Evolutionary conservation across 2,888 invertebrate species (phyloP), one percentile per base, ranked within the genome.

Genomic region (Minunthozetes semirufus): DNA sequence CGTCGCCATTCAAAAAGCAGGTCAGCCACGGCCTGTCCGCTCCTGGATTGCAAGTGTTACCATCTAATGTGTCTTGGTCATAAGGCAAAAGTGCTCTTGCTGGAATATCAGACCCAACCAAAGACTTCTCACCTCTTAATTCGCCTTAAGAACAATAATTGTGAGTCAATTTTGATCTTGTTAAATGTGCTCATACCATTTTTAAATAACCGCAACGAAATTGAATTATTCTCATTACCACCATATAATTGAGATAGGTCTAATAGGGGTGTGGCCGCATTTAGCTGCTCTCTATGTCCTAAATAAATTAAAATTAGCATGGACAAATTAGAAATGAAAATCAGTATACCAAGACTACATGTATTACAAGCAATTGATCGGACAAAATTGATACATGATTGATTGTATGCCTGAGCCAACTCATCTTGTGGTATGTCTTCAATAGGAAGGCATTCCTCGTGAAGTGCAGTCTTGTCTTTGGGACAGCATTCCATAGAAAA

Each of bases 1-100:
- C 76, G 56, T 76, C 76, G 3, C 72, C 76, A n/a, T 22, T 66
- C 13, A 29, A 22, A 33, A 76, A 76, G 66, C 76, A 76, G 9
- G 42, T 48, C 13, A 72, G 72, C 19, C 42, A 15, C 2, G 76
- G 75, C 48, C 48, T 61, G 11, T 72, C 29, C 17, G 53, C 38
- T 15, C 61, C 72, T n/a, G 66, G 29, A 38, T 72, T 76, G 59
- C 76, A 76, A 11, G 3, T 33, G 8, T 33, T 33, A 8, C 33
- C 33, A 8, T 73, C 59, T 13, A 73, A 29, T 19, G 73, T 56
- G 8, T 61, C 19, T 15, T 59, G 73, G 38, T 73, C 73, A n/a
- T 27, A 73, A 17, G 33, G 19, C 22, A 59, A 38, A 9, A 61
- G n/a, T 11, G 73, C 73, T n/a, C 42, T 38, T 22, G 61, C n/a